Evolutionary conservation across 2,797 vertebrate species (phyloP).

Genomic region (Molossus molossus): DNA sequence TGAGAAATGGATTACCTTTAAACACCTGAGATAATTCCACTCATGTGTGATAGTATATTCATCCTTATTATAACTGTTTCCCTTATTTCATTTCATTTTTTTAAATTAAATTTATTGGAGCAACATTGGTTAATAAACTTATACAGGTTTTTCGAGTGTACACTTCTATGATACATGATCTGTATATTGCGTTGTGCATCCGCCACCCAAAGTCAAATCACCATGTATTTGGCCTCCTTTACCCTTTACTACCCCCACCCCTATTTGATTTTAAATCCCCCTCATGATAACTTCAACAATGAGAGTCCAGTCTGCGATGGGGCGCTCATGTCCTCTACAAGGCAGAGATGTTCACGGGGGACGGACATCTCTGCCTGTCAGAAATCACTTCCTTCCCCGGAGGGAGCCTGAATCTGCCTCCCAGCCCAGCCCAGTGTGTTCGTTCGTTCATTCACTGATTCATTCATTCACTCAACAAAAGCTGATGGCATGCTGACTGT

Average conservation of each 20-base stretch:
- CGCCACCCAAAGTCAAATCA: neutral
- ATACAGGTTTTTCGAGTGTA: neutral
- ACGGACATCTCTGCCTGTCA: neutral
- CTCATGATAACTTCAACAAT: neutral
- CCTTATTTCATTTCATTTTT: neutral
- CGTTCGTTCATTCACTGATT: neutral
- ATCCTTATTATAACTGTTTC: neutral
- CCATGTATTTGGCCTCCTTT: neutral
- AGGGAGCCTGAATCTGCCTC: neutral
- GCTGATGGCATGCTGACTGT: fast-evolving
- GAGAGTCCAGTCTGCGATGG: neutral
- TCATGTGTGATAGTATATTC: neutral
- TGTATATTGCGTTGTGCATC: neutral
- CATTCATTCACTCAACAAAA: too few relatives aligned
- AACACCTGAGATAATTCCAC: neutral
- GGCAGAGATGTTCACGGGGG: neutral
- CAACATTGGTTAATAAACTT: neutral
- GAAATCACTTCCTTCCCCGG: neutral
- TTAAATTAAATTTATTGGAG: neutral
- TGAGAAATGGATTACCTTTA: neutral
- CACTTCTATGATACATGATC: neutral
- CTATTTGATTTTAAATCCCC: neutral
- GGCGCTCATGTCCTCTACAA: neutral
- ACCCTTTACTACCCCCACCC: neutral
- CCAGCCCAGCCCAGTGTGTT: neutral